Evolutionary conservation across 2,888 invertebrate species (phyloP), one percentile per base, ranked within the genome.

Genomic region (Lasioglossum calceatum): DNA sequence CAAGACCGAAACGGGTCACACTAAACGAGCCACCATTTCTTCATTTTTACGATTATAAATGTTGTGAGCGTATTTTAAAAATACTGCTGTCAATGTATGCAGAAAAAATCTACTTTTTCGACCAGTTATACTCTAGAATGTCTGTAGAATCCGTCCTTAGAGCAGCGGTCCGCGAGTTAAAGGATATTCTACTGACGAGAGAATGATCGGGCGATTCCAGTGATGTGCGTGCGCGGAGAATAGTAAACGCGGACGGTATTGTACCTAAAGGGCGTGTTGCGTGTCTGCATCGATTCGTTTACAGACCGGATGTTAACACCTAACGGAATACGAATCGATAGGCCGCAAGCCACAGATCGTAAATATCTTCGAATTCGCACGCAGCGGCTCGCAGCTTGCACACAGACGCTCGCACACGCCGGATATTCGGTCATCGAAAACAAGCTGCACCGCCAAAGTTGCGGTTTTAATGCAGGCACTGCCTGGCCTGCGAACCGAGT

Each of bases 321-420:
- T 87, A 81, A 72, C 75, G 58, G 73, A 79, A 79, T 82, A 81
- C 73, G 79, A 86, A 89, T 90, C 89, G 87, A 89, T 89, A 90
- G 50, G 81, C 84, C 87, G 77, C 87, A 89, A 90, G 78, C 90
- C 89, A 67, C 89, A 87, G 87, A 85, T 89, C 91, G 87, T 89
- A 89, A 90, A 90, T 89, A 89, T 89, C 82, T 89, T 81, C 54
- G 50, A 75, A 78, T 75, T 73, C 42, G 36, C 50, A 39, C 64
- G 47, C 61, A 16, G 70, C 81, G 32, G 64, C 64, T 64, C 32
- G 80, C 74, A 36, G 54, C 36, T 12, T 76, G 74, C 23, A 27
- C 47, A 72, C 42, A 14, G 27, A 32, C 44, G 77, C 77, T 61
- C 50, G 67, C 79, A 79, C 67, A 87, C 75, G 84, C 67, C 73